Evolutionary conservation across 2,113 vertebrate genomes (phyloP), one percentile per base, ranked within the genome.

Genomic region (Lepisosteus oculatus): DNA sequence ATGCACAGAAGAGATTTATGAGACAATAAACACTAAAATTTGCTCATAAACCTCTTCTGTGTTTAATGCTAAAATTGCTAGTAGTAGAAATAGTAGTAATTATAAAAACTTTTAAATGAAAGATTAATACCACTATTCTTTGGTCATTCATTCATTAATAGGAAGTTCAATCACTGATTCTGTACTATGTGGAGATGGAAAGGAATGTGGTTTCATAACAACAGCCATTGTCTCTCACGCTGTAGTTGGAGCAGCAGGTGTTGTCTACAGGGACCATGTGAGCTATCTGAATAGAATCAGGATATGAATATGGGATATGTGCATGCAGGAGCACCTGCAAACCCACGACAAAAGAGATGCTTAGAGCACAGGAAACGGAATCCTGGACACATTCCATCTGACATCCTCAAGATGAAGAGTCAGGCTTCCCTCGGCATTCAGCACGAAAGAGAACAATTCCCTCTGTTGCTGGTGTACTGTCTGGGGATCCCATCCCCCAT

Each of bases 251-350:
- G 72, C 64, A 73, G 81, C 85, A 90, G 88, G 87, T 89, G 88
- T 82, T 79, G 74, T 83, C 88, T 83, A 85, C 67, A 13, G 86
- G 83, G 81, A 88, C 61, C 56, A 5, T 72, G 72, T 75, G 54
- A 56, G 79, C 78, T 75, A 86, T 82, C 80, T 76, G 83, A 85
- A 86, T 86, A 86, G 83, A 85, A 86, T 85, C 80, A 87, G 86
- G 89, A 92, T 90, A 88, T 91, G 84, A 90, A 84, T 87, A 82
- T 88, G 78, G 89, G 86, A 87, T 83, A 78, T 77, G 77, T 83
- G 65, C 67, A 43, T 68, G 70, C 5, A 44, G 43, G 69, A 70
- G 74, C 74, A 75, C 74, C 74, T 71, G 74, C 45, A 51, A 44
- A 41, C 43, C 70, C 69, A 14, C 62, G 77, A 87, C 83, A 86